These are phyloP conservation scores for Etia nguti DNA, from an alignment of 2,113 vertebrate species.

Conservation along the genomic window DNA sequence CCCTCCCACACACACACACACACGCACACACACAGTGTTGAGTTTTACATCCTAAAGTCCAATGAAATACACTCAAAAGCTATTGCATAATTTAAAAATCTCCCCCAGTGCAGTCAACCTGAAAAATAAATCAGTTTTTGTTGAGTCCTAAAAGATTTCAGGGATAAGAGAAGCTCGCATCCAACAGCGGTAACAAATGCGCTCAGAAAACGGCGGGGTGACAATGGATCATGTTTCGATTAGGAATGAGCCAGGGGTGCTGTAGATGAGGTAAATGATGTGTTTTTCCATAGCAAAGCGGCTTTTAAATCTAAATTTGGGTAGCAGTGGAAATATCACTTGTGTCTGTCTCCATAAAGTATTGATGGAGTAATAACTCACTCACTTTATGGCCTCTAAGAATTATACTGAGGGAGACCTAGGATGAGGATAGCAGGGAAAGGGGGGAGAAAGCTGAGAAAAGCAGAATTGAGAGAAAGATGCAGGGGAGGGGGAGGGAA, in stretches of 20 bases:
- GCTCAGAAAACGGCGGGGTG: background rate
- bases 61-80: background rate
- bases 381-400: constrained; percentile 52
- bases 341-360: constrained; percentile 58
- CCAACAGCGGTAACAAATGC: background rate
- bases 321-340: constrained; percentile 45
- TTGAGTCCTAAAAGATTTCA: constrained; percentile 21
- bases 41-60: background rate
- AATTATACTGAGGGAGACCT: constrained; percentile 33
- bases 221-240: constrained; percentile 42
- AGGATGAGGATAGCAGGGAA: background rate
- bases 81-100: constrained; percentile 19
- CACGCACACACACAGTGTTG: background rate
- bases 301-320: constrained; percentile 52
- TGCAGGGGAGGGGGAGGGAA: background rate
- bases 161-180: background rate
- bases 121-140: constrained; percentile 28
- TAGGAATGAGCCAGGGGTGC: constrained; percentile 3
- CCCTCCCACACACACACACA: rapidly evolving
- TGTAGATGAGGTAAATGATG: constrained; percentile 43
- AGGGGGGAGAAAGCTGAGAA: background rate
- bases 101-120: background rate
- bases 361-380: constrained; percentile 54
- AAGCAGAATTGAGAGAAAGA: background rate
- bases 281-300: constrained; percentile 35